Percentiles rank a stretch among this genome's conserved stretches.
phyloP scores from a whole-genome alignment of 2,113 vertebrate species.

The Rhinoptilus africanus region DNA sequence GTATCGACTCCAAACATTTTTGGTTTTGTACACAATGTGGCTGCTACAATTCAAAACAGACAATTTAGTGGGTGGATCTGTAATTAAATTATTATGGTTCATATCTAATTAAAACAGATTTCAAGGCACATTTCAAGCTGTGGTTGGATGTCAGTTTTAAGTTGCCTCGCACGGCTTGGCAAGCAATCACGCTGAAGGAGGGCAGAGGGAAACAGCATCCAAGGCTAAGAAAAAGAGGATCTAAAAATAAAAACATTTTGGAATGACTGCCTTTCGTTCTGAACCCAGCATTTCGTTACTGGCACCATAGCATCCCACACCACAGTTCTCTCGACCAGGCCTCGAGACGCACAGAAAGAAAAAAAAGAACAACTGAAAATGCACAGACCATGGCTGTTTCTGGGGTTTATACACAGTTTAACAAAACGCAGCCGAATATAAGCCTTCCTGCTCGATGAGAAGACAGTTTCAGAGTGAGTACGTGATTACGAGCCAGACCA shows the following conservation, averaged over 20 bases:
- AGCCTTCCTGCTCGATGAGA: background rate
- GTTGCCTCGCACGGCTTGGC: slow-evolving; percentile 35
- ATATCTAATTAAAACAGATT: slow-evolving; percentile 65
- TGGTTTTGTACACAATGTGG: slow-evolving; percentile 37
- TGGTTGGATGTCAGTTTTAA: slow-evolving; percentile 32
- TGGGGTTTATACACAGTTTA: background rate
- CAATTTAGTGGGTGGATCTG: slow-evolving; percentile 60
- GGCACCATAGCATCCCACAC: background rate
- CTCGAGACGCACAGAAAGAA: background rate
- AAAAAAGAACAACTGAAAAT: background rate
- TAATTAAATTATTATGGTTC: slow-evolving; percentile 66
- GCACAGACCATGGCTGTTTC: background rate
- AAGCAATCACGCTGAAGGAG: background rate
- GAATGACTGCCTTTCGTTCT: background rate
- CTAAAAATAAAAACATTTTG: slow-evolving; percentile 29
- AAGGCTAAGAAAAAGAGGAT: background rate
- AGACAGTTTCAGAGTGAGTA: background rate
- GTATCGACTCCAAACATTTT: background rate
- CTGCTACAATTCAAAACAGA: slow-evolving; percentile 44
- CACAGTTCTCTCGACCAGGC: background rate
- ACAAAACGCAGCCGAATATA: background rate
- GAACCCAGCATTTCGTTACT: background rate
- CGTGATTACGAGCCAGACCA: background rate
- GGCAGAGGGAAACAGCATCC: background rate
- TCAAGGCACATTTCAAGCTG: slow-evolving; percentile 64